These are phyloP conservation scores for Tetragonisca angustula DNA, from an alignment of 2,888 invertebrate genomes.

Conservation along the genomic window DNA sequence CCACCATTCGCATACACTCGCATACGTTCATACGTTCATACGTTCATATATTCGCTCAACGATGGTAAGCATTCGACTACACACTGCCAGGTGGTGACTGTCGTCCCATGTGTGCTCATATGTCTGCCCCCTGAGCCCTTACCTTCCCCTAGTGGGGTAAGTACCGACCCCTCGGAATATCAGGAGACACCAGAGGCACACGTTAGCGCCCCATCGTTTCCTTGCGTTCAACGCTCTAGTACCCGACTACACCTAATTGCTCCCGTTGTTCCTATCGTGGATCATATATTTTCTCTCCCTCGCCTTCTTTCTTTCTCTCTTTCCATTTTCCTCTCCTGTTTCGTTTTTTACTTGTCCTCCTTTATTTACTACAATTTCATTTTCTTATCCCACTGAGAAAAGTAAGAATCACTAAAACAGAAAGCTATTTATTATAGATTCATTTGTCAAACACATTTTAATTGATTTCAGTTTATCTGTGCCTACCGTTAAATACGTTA, in stretches of 20 bases:
- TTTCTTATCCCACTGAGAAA: neutral
- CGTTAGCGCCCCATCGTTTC: slow-evolving; percentile 57
- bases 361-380: neutral
- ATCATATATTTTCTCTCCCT: neutral
- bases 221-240: slow-evolving; percentile 46
- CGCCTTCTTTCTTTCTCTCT: neutral
- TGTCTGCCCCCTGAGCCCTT: slow-evolving; percentile 66
- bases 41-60: slow-evolving; percentile 64
- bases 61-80: slow-evolving; percentile 72
- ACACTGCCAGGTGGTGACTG: slow-evolving; percentile 81
- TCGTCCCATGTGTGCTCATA: slow-evolving; percentile 78
- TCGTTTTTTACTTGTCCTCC: too few species aligned
- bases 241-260: slow-evolving; percentile 40
- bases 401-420: neutral
- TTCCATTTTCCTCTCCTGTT: too few species aligned
- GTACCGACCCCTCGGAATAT: slow-evolving; percentile 61
- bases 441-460: too few species aligned
- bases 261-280: slow-evolving; percentile 2
- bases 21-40: slow-evolving; percentile 15
- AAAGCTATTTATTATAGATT: neutral
- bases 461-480: neutral
- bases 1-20: slow-evolving; percentile 16
- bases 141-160: slow-evolving; percentile 61
- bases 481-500: neutral
- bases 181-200: slow-evolving; percentile 45